phyloP scores from a whole-genome alignment of 2,888 invertebrate species.

The Chymomyza caudatula region DNA sequence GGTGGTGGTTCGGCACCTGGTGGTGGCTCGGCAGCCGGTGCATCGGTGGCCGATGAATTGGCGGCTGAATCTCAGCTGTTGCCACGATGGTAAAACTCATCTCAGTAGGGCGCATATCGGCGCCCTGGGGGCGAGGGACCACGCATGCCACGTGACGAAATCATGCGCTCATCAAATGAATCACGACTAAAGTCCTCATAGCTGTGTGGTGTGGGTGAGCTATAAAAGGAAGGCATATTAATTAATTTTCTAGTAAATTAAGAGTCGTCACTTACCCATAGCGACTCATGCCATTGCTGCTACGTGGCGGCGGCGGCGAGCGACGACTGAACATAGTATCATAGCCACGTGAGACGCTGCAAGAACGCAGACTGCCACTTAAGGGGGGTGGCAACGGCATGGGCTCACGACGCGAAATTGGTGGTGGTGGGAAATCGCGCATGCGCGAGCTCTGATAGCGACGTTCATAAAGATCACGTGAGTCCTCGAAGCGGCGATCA shows the following conservation, averaged over 20 bases:
- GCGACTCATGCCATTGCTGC: constrained; percentile 77
- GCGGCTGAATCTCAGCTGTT: constrained; percentile 58
- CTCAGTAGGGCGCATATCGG: constrained; percentile 90
- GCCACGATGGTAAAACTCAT: constrained; percentile 75
- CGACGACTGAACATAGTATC: constrained; percentile 91
- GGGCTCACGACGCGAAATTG: constrained; percentile 86
- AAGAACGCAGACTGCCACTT: constrained; percentile 78
- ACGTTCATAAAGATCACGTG: constrained; percentile 88
- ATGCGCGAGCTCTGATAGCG: constrained; percentile 82
- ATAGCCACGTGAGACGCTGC: constrained; percentile 81
- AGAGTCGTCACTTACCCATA: constrained; percentile 70
- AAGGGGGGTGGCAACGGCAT: constrained; percentile 87
- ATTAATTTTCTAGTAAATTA: neutral
- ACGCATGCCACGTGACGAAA: constrained; percentile 81
- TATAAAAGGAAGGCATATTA: constrained; percentile 7
- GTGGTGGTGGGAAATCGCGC: constrained; percentile 83
- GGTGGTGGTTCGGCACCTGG: neutral
- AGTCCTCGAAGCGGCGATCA: constrained; percentile 88
- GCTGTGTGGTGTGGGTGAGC: constrained; percentile 79
- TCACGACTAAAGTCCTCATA: constrained; percentile 94
- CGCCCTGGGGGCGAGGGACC: constrained; percentile 90
- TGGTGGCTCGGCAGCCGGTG: neutral
- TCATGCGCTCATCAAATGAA: constrained; percentile 89
- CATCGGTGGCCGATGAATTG: constrained; percentile 16
- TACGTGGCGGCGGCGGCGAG: constrained; percentile 83